Evolutionary conservation across 2,113 vertebrate species (phyloP).

Genomic region (Herpailurus yagouaroundi): DNA sequence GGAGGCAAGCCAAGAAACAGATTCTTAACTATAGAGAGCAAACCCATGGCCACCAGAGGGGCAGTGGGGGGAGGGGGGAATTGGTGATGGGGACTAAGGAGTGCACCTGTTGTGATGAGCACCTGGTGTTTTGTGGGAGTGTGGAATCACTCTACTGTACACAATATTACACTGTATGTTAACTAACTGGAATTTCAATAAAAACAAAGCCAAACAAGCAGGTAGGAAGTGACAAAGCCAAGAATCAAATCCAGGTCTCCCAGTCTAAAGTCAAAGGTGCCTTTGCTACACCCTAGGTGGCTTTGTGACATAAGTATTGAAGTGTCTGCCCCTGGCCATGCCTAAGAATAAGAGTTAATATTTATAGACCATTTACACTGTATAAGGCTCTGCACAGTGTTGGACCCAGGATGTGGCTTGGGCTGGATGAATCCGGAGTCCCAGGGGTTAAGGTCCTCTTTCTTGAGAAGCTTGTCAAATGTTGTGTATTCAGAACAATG

Average conservation of each 20-base stretch:
- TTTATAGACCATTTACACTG: too few relatives aligned
- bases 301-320: background rate
- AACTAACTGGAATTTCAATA: background rate
- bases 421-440: background rate
- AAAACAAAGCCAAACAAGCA: background rate
- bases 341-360: background rate
- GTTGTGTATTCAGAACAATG: background rate
- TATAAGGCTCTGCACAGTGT: background rate
- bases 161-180: background rate
- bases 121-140: background rate
- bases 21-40: background rate
- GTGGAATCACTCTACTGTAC: background rate
- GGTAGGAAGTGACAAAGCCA: background rate
- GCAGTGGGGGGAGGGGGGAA: background rate
- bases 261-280: background rate
- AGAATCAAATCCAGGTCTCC: background rate
- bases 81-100: background rate
- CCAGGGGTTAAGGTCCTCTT: too few relatives aligned
- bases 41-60: background rate
- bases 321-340: accelerated
- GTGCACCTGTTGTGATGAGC: background rate
- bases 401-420: background rate
- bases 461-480: background rate
- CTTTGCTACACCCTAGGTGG: background rate
- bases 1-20: background rate